phyloP scores from a whole-genome alignment of 2,113 vertebrate genomes.

The Prionailurus viverrinus region DNA sequence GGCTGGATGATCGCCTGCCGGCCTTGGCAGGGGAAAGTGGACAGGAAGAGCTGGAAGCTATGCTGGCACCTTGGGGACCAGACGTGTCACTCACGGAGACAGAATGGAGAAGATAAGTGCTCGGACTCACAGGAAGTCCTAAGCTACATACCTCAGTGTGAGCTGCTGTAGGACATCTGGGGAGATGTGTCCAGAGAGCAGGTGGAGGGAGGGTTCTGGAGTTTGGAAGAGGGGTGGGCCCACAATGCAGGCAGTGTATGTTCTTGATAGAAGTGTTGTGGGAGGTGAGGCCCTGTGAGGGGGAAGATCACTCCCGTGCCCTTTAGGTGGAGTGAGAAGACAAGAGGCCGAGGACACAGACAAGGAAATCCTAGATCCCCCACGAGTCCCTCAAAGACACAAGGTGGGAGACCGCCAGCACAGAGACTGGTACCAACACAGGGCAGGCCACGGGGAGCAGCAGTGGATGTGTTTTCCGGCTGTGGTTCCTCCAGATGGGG shows the following conservation, averaged over 20 bases:
- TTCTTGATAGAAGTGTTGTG: background rate
- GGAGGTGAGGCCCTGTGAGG: background rate
- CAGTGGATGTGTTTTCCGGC: background rate
- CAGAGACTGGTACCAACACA: background rate
- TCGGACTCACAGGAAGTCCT: background rate
- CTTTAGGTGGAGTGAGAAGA: background rate
- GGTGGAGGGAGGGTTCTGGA: background rate
- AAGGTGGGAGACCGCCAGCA: background rate
- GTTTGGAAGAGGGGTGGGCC: background rate
- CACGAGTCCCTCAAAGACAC: background rate
- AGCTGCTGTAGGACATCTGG: background rate
- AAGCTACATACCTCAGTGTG: too few relatives aligned
- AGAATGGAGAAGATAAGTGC: background rate
- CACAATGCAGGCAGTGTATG: accelerated
- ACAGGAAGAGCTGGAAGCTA: background rate
- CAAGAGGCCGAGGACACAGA: background rate
- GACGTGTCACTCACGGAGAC: background rate
- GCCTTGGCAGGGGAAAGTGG: background rate
- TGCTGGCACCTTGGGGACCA: background rate
- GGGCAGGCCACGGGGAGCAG: background rate
- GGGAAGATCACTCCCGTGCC: background rate
- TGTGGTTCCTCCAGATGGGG: background rate
- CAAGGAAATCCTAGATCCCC: background rate
- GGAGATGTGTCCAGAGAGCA: background rate
- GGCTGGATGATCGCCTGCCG: background rate